Evolutionary conservation across 2,797 vertebrate species (phyloP), one percentile per base, ranked within the genome.

Genomic region (Dallia pectoralis): DNA sequence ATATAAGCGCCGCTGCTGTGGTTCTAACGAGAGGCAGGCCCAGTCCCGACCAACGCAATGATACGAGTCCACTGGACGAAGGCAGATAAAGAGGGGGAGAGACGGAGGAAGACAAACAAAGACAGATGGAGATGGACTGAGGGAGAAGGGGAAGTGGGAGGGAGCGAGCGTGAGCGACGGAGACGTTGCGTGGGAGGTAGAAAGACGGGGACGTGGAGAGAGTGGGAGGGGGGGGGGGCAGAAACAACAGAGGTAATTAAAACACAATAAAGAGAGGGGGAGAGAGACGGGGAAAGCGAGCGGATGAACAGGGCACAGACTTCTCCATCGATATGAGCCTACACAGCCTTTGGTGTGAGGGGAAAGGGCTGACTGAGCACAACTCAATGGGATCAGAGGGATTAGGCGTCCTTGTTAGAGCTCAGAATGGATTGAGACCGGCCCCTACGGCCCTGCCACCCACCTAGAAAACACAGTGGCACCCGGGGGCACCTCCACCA

Each of bases 321-420:
- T 25, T 53, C 62, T 64, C 14, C 53, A 56, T 56, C 25, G 53
- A n/a, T 56, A 25, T n/a, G 3, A 25, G 51, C 51, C 51, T 25
- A 25, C 70, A 12, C 36, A 77, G 79, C 84, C 69, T 82, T 80
- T 73, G 77, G 33, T 76, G 72, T n/a, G n/a, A 61, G 74, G 29
- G 59, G 76, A 87, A 85, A 83, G 70, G 78, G 87, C 78, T 85
- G 79, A 91, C 74, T 22, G 73, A 25, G 79, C 66, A 71, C 79
- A 77, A 86, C 82, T 32, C 77, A 75, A 74, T 74, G 61, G 81
- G 78, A 85, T 87, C 79, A 77, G 64, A 36, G 75, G 80, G 81
- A 87, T 87, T 84, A 84, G 51, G 40, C 62, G 64, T 25, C 69
- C 75, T 82, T 85, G 85, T 87, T 88, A 77, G 80, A 47, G 32